Conservation (phyloP, 2,113 vertebrate genomes). For the Labeo catla region DNA sequence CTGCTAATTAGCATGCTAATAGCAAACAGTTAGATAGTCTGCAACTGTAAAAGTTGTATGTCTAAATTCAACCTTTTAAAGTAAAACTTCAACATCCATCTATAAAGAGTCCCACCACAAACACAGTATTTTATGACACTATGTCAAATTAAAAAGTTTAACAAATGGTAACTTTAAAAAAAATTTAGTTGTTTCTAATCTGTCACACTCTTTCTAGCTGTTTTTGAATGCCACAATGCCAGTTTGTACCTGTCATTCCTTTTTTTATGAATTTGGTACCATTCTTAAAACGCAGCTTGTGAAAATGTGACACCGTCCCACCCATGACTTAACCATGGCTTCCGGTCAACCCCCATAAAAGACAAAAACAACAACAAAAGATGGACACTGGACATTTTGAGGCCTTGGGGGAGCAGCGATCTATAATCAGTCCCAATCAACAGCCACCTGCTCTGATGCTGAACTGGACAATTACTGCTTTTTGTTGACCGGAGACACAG, state of each 20-base stretch:
- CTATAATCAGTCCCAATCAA: slow-evolving; percentile 46
- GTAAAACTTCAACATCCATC: background rate
- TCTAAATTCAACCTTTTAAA: background rate
- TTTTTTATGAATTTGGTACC: no score
- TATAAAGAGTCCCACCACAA: no score
- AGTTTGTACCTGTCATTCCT: no score
- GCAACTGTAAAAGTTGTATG: background rate
- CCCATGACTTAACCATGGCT: background rate
- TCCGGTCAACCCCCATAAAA: slow-evolving; percentile 1
- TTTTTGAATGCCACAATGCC: no score
- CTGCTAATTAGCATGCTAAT: background rate
- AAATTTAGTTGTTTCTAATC: no score
- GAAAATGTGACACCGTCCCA: background rate
- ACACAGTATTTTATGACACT: no score
- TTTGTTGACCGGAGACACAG: slow-evolving; percentile 54
- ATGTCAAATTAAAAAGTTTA: no score
- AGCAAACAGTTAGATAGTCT: background rate
- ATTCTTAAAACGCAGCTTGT: background rate
- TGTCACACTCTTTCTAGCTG: no score
- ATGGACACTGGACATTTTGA: slow-evolving; percentile 8
- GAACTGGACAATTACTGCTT: slow-evolving; percentile 58
- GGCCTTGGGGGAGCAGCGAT: slow-evolving; percentile 25
- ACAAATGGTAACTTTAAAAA: no score
- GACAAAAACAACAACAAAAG: background rate
- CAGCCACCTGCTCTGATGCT: slow-evolving; percentile 57